Evolutionary conservation across 1,140 invertebrate genomes (phyloP).

Genomic region (Papilio polytes): DNA sequence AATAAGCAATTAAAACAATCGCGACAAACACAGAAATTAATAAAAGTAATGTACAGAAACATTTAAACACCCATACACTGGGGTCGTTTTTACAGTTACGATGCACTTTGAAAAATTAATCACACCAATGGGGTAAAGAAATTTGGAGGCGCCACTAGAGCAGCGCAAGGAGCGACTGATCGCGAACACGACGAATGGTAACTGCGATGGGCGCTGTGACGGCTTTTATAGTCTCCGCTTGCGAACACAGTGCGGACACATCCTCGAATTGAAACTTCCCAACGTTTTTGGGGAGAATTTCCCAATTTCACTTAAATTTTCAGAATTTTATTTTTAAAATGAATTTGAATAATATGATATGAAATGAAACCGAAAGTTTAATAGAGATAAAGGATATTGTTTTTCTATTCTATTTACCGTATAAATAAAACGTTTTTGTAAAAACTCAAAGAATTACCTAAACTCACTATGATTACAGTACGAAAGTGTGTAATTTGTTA

Average conservation of each 20-base stretch:
- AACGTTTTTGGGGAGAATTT: constrained; percentile 3
- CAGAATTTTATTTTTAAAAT: no score
- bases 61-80: neutral
- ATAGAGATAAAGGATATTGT: no score
- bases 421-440: no score
- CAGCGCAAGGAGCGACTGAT: neutral
- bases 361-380: no score
- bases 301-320: neutral
- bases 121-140: neutral
- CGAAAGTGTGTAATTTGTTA: no score
- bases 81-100: neutral
- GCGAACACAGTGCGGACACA: no score
- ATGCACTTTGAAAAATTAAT: neutral
- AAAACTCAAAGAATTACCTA: no score
- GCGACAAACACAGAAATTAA: neutral
- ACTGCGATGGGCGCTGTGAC: neutral
- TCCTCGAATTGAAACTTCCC: neutral
- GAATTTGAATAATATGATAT: no score
- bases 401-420: no score
- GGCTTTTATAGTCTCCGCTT: neutral
- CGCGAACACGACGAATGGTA: neutral
- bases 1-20: neutral
- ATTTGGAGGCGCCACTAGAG: neutral
- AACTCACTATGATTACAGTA: no score
- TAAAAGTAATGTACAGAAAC: neutral